Base-by-base conservation (phyloP, 2,888 invertebrate genomes). In the Leucania comma region DNA sequence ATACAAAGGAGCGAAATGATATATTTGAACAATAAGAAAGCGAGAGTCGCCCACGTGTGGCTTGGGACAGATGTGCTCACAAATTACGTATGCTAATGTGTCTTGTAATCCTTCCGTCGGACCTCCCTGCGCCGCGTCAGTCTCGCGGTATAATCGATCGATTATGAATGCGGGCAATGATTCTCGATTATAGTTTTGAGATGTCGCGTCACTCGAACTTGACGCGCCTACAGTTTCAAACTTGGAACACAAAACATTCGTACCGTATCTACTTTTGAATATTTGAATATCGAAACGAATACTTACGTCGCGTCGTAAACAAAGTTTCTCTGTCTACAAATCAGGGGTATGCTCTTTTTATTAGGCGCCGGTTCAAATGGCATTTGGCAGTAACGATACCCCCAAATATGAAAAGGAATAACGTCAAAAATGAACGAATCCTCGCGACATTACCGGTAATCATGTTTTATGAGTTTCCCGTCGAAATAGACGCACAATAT, bases 51-150 rank as follows among this genome's bases (percentile, higher is more conserved):
- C 92, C 93, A 93, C 93, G 90, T 90, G 88, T 84, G 72, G 85
- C 75, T 61, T 81, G 85, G 88, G 89, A 88, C 93, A 93, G 92
- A 90, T 93, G 92, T 91, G 90, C 89, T 92, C 92, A 92, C 92
- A 90, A 93, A 95, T 95, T 95, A 95, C 92, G 93, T 95, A 96
- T 95, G 95, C 88, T 93, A 96, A 95, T 95, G 92, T 90, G 84
- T 83, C 88, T 90, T 91, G 93, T 93, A 93, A 95, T 94, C 94
- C 94, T 94, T 94, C 93, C 93, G 93, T 91, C 91, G 92, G 95
- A 94, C 95, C 94, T 93, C 94, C 93, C 91, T 84, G 89, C 76
- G 83, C 80, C 84, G 83, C 89, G 89, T 87, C 89, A 88, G 90
- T 89, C 89, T 89, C 89, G 82, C 75, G 84, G 88, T 81, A 90